These are phyloP conservation scores for Mormyrus lacerda DNA, from an alignment of 2,113 vertebrate genomes.

Conservation along the genomic window DNA sequence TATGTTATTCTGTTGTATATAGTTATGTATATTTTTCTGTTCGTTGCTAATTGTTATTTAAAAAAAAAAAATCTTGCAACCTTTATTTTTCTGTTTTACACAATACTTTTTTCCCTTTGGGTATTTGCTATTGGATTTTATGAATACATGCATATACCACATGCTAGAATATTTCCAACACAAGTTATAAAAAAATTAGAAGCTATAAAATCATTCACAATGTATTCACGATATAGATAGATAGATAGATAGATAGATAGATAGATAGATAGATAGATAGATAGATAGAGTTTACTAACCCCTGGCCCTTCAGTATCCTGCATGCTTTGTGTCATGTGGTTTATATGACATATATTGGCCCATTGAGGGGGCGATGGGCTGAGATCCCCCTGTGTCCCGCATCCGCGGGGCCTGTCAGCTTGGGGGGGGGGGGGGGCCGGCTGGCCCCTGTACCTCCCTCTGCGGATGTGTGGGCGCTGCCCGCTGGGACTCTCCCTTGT, in stretches of 20 bases:
- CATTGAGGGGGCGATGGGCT: not conserved
- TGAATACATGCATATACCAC: not conserved
- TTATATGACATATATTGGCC: not conserved
- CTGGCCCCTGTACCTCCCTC: not conserved
- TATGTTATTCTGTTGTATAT: not conserved
- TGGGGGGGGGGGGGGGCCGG: too few species aligned
- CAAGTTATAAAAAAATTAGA: too few species aligned
- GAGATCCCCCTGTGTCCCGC: not conserved
- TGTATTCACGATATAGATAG: not conserved
- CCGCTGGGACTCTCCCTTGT: not conserved
- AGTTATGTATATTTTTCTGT: not conserved
- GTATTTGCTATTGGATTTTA: not conserved
- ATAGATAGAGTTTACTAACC: not conserved
- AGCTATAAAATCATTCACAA: too few species aligned
- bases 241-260: not conserved
- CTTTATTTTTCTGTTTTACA: not conserved
- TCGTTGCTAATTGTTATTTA: not conserved
- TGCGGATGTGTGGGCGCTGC: not conserved
- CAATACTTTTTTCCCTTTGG: not conserved
- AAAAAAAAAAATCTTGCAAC: not conserved
- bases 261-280: not conserved
- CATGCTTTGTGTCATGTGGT: not conserved
- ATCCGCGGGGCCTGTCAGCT: not conserved
- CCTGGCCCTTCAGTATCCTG: not conserved
- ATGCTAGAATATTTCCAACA: not conserved